Evolutionary conservation across 2,113 vertebrate genomes (phyloP), one percentile per base, ranked within the genome.

Genomic region (Hydrochoerus hydrochaeris): DNA sequence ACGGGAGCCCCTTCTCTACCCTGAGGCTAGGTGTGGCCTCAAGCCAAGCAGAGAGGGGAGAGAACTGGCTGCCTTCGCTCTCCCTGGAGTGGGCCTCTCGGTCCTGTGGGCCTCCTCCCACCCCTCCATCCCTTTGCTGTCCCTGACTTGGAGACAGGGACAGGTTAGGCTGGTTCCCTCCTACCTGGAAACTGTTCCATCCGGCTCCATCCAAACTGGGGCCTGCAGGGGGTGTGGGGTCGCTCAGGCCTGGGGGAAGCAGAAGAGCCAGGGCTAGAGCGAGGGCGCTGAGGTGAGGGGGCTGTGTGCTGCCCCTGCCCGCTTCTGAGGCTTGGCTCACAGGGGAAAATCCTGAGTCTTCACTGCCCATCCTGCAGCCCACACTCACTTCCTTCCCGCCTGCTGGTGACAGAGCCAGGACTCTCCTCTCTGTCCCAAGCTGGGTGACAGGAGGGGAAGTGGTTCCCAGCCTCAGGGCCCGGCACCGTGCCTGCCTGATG

Each of bases 181-280:
- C 93, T 98, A 99, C 99, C 99, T 99, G 99, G 97, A 99, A 99
- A 91, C 98, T 98, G 97, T 99, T 99, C 99, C 99, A 99, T 71
- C 98, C 98, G 2, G 98, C 96, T 28, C 95, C 95, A 54, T 99
- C 99, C 93, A 98, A 97, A 26, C 98, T 98, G 44, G 98, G 99
- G 91, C 96, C 93, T 75, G 98, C 73, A 75, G 98, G 69, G 0
- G 99, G 98, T 0, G 98, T 97, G 91, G 98, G 99, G 94, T 99
- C 99, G 90, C 99, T 99, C 82, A 99, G 98, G 67, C 99, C 99
- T 99, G 96, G 46, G 0, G 75, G 83, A 82, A 93, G 57, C 11
- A 69, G 54, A 77, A 49, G 2, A 54, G 26, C 49, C 1, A 90
- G 38, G 30, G 38, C 26, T 73, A 26, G 35, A 9, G 8, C 35